phyloP scores from a whole-genome alignment of 2,888 invertebrate genomes.

The Scaeva pyrastri region DNA sequence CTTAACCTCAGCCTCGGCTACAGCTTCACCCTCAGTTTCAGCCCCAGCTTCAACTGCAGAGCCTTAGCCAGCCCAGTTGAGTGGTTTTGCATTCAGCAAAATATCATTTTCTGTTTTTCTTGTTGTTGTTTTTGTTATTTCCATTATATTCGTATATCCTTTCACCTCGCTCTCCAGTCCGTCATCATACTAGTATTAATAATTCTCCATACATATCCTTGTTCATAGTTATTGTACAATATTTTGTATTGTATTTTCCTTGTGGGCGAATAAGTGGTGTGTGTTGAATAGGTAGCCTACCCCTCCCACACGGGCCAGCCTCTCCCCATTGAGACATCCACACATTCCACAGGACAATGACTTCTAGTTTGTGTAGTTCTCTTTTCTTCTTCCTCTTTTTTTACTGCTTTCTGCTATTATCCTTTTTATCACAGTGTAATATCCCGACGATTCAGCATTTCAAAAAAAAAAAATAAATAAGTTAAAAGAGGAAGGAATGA shows the following conservation, averaged over 20 bases:
- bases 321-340: not conserved
- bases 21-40: not conserved
- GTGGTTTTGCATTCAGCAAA: conserved; percentile 64
- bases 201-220: conserved; percentile 69
- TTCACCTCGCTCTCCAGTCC: conserved; percentile 13
- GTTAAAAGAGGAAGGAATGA: not conserved
- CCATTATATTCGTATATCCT: not conserved
- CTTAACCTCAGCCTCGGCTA: not conserved
- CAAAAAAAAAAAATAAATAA: conserved; percentile 8
- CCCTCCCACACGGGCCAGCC: not conserved
- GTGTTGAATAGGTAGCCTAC: not conserved
- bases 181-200: conserved; percentile 42
- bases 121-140: conserved; percentile 2
- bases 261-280: not conserved
- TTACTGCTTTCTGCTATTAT: not conserved
- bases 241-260: conserved; percentile 54
- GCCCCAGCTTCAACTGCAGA: not conserved
- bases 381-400: conserved; percentile 10
- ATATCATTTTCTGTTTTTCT: conserved; percentile 32
- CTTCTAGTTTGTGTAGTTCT: conserved; percentile 46
- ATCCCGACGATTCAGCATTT: conserved; percentile 53
- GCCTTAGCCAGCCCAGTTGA: conserved; percentile 7
- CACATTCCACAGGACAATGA: conserved; percentile 69
- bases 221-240: conserved; percentile 57
- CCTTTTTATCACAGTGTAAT: conserved; percentile 44